Conservation (phyloP, 2,888 invertebrate species). For the Cheilosia urbana region DNA sequence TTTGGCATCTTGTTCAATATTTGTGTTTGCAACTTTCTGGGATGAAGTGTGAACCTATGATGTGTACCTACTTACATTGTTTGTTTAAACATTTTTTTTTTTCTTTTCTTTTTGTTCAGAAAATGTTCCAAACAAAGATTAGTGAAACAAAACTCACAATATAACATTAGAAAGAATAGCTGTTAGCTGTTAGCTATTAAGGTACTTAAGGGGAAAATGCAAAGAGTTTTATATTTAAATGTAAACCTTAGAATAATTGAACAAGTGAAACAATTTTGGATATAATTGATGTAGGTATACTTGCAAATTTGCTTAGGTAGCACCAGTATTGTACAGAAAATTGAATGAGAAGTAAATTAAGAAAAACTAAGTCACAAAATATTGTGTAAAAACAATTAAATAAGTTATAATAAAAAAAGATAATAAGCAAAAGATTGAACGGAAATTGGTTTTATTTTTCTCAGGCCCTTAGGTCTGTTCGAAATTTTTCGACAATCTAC, state of each 20-base stretch:
- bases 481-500: too few species aligned
- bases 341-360: slow-evolving; percentile 22
- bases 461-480: too few species aligned
- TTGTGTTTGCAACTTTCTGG: too few species aligned
- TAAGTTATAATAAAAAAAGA: too few species aligned
- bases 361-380: slow-evolving; percentile 2
- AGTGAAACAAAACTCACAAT: neutral
- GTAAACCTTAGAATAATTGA: slow-evolving; percentile 20
- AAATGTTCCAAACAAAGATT: too few species aligned
- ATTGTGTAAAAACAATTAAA: too few species aligned
- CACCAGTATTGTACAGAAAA: slow-evolving; percentile 60
- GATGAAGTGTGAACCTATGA: too few species aligned
- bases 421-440: too few species aligned
- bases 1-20: neutral
- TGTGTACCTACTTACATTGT: too few species aligned
- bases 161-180: neutral
- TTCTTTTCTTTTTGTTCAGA: too few species aligned
- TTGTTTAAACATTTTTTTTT: too few species aligned
- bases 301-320: slow-evolving; percentile 39
- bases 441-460: too few species aligned
- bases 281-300: slow-evolving; percentile 34
- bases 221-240: slow-evolving; percentile 35
- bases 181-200: neutral
- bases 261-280: slow-evolving; percentile 1
- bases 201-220: neutral